A percentile compares a stretch with the other conserved stretches of the same genome.
phyloP scores from a whole-genome alignment of 2,797 vertebrate species.

The Mus caroli region DNA sequence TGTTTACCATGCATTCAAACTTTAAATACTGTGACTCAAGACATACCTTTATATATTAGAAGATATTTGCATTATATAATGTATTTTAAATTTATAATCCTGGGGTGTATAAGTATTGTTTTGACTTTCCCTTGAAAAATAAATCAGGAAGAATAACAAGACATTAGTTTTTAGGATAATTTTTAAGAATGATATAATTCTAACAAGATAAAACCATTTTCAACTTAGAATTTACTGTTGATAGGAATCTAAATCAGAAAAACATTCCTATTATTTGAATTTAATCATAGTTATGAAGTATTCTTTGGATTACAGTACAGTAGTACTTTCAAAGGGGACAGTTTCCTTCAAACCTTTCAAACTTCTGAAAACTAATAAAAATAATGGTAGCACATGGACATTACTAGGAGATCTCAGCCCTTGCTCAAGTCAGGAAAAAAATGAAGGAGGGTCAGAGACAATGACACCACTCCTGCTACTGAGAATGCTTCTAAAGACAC shows the following conservation, averaged over 20 bases:
- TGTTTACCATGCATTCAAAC: constrained; percentile 80
- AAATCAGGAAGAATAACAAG: neutral
- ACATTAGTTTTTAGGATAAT: neutral
- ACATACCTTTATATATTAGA: neutral
- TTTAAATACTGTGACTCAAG: constrained; percentile 73
- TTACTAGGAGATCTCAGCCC: neutral
- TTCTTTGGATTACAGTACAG: neutral
- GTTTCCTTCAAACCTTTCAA: neutral
- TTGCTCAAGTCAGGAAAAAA: neutral
- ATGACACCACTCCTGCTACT: neutral
- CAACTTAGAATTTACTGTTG: neutral
- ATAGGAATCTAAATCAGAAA: neutral
- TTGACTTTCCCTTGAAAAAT: constrained; percentile 54
- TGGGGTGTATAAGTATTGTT: constrained; percentile 19
- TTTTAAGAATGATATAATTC: constrained; percentile 4
- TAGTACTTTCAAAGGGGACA: neutral
- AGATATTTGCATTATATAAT: constrained; percentile 69
- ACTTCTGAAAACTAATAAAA: neutral
- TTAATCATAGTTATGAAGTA: neutral
- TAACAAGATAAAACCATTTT: neutral
- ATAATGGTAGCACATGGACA: neutral
- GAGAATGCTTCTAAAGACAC: neutral
- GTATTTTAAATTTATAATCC: neutral
- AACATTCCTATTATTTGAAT: neutral
- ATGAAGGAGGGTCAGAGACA: neutral